Percentiles rank a stretch among this genome's conserved stretches.
phyloP scores from a whole-genome alignment of 2,113 vertebrate genomes.

The Hipposideros armiger region DNA sequence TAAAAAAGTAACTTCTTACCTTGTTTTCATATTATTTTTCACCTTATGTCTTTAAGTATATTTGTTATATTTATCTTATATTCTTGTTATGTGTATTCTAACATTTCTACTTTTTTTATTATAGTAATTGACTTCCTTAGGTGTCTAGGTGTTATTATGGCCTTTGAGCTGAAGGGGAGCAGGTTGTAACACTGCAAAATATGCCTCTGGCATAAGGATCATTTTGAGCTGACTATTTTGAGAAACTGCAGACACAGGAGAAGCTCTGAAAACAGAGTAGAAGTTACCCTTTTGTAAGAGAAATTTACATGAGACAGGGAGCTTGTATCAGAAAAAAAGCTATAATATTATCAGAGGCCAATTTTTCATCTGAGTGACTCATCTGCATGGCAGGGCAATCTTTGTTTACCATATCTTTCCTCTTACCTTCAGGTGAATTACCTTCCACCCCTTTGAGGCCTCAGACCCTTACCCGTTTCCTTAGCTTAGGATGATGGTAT shows the following conservation, averaged over 20 bases:
- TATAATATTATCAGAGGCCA: neutral
- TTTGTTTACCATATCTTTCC: neutral
- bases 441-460: neutral
- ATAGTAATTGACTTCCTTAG: neutral
- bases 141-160: neutral
- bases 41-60: neutral
- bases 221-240: neutral
- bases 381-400: neutral
- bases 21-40: neutral
- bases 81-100: neutral
- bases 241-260: neutral
- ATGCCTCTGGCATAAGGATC: neutral
- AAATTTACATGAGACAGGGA: neutral
- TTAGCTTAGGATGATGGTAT: neutral
- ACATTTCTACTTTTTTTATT: conserved; percentile 27
- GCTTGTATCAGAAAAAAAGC: neutral
- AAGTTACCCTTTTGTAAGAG: neutral
- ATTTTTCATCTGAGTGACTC: neutral
- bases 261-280: neutral
- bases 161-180: neutral
- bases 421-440: neutral
- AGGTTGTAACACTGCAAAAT: neutral
- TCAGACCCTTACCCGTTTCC: neutral
- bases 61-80: conserved; percentile 18
- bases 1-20: neutral